Evolutionary conservation across 1,140 invertebrate species (phyloP), one percentile per base, ranked within the genome.

Genomic region (Portunus trituberculatus): DNA sequence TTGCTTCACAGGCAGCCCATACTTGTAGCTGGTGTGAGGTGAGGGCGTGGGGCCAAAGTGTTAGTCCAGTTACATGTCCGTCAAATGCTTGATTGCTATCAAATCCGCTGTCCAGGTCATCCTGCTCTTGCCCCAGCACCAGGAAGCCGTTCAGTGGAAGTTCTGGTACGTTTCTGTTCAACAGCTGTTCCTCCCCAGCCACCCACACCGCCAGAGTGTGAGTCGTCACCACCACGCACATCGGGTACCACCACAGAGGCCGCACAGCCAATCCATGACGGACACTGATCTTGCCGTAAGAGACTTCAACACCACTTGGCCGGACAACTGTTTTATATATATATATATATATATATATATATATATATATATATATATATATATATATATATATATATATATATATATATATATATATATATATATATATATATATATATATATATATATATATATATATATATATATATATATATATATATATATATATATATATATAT

Each of bases 181-280:
- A 25, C 20, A 16, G 20, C 39, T 83, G 25, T 46, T 83, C 39
- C 82, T 93, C 59, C 4, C 92, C 39, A 10, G 76, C 92, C 76
- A 83, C 92, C 92, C 76, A 84, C 76, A 93, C 76, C 14, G 29
- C 10, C 82, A 45, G 8, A 25, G 29, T 32, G n/a, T n/a, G 12
- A 12, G 76, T 32, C 76, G 8, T 28, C 76, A 48, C 92, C 32
- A 93, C 92, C 32, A 93, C 31, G 82, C 92, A 93, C 14, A 31
- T 46, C 10, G 92, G 92, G 82, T 86, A 93, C 92, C 92, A 93
- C 92, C 92, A 93, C 92, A 93, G 82, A 12, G 92, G 92, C 29
- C 76, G 31, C 14, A 93, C n/a, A 14, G 29, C 12, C 39, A 28
- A 6, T 14, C 1, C 0, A 76, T 93, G 92, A 10, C n/a, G 92